Base-by-base conservation (phyloP, 1,140 invertebrate species). In the Rhyacophila brunnea region DNA sequence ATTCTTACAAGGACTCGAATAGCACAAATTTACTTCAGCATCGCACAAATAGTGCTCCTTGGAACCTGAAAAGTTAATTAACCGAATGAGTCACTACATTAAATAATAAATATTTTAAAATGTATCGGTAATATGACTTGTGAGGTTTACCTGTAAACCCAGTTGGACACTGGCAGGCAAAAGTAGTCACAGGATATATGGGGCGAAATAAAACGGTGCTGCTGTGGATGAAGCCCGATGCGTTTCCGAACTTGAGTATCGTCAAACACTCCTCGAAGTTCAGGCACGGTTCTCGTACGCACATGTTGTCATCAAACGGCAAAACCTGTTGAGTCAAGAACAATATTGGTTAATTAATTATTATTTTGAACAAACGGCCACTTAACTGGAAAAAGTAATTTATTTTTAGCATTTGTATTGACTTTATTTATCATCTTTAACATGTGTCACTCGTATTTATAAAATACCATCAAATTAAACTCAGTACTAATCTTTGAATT, bases 301-400 rank as follows among this genome's bases (percentile, higher is more conserved):
- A 99, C 0, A 98, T 80, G 74, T 98, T 97, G 71, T 99, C 96
- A 71, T 97, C 95, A 74, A 99, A 98, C 0, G 96, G 94, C 1
- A 98, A 72, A 0, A 99, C 91, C 82, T 93, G 67, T 28, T 9
- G 23, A n/a, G n/a, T n/a, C n/a, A n/a, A 14, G 70, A 63, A 61
- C 13, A 46, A 46, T 5, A 28, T 19, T 28, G 23, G 23, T 28
- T 28, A 28, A 28, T n/a, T n/a, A n/a, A n/a, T n/a, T n/a, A n/a
- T n/a, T n/a, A n/a, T n/a, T n/a, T n/a, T n/a, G n/a, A n/a, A n/a
- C n/a, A n/a, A n/a, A n/a, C n/a, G n/a, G n/a, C n/a, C n/a, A n/a
- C n/a, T n/a, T n/a, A n/a, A n/a, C n/a, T n/a, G n/a, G n/a, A n/a
- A n/a, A n/a, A n/a, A n/a, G n/a, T n/a, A n/a, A n/a, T n/a, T n/a